A percentile compares a stretch with the other conserved stretches of the same genome.
Conservation (phyloP, 1,140 invertebrate species). For the Choristoneura fumiferana region DNA sequence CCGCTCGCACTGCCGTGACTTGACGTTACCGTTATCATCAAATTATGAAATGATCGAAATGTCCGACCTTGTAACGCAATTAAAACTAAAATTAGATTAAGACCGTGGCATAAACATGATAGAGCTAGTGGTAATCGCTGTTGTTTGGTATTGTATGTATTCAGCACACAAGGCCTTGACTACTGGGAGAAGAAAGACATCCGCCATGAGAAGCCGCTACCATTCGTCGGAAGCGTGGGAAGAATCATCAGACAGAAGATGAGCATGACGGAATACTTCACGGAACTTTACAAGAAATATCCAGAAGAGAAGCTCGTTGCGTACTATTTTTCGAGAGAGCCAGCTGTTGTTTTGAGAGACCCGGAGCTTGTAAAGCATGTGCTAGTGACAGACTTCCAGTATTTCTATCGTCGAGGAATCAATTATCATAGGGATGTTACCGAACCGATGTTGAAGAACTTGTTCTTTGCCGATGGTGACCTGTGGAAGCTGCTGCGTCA, state of each 20-base stretch:
- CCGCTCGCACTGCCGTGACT: no score
- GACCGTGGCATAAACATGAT: no score
- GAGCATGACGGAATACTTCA: slow-evolving; percentile 29
- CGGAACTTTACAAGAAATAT: slow-evolving; percentile 27
- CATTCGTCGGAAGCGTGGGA: slow-evolving; percentile 38
- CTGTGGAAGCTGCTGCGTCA: no score
- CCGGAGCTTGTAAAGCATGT: no score
- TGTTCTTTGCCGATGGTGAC: no score
- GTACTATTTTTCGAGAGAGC: slow-evolving; percentile 29
- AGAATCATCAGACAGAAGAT: slow-evolving; percentile 24
- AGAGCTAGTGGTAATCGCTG: not conserved
- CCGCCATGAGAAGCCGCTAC: slow-evolving; percentile 2
- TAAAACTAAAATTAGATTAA: no score
- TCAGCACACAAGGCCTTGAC: not conserved
- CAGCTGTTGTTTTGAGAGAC: slow-evolving; percentile 70
- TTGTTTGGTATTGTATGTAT: not conserved
- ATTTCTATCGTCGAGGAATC: slow-evolving; percentile 58
- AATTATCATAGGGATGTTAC: slow-evolving; percentile 34
- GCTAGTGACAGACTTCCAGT: slow-evolving; percentile 77
- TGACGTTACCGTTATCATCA: no score
- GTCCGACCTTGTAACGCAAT: no score
- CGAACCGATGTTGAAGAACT: slow-evolving; percentile 43
- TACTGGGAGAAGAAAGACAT: slow-evolving; percentile 11
- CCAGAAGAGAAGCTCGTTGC: slow-evolving; percentile 36
- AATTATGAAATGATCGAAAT: no score